These are phyloP conservation scores for Myotis planiceps DNA, from an alignment of 2,797 vertebrate species.

Conservation along the genomic window DNA sequence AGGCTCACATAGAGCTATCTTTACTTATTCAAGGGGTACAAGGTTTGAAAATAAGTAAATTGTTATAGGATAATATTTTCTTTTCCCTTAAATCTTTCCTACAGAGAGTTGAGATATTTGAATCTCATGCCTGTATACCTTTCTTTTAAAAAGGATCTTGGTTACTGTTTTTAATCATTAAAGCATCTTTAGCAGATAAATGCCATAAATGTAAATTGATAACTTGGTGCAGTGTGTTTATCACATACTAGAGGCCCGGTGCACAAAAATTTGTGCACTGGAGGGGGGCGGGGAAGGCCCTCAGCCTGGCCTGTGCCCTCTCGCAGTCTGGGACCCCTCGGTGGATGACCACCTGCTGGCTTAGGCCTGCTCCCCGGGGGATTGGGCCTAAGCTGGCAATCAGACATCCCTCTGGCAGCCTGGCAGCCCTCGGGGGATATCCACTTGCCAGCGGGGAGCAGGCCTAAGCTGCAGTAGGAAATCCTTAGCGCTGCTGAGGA, in stretches of 20 bases:
- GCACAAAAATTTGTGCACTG: too few species aligned
- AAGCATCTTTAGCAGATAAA: background rate
- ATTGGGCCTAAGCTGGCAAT: too few species aligned
- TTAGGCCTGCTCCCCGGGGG: too few species aligned
- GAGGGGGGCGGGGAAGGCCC: too few species aligned
- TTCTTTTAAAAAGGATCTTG: background rate
- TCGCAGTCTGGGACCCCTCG: too few species aligned
- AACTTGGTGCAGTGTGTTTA: background rate
- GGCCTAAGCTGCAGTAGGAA: too few species aligned
- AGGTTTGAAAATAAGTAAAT: background rate
- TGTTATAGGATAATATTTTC: background rate
- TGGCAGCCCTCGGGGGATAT: too few species aligned
- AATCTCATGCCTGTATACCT: background rate
- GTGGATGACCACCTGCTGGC: too few species aligned
- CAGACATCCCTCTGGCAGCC: too few species aligned
- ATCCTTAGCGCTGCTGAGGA: too few species aligned
- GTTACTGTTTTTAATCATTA: background rate
- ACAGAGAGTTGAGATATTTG: background rate
- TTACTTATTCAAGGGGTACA: background rate
- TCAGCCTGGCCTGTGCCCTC: too few species aligned
- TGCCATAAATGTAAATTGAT: background rate
- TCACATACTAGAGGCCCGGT: background rate
- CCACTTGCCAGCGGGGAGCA: too few species aligned
- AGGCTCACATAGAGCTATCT: background rate
- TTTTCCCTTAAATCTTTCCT: constrained; percentile 24